Conservation (phyloP, 2,888 invertebrate species). For the Ommatoiulus sabulosus region DNA sequence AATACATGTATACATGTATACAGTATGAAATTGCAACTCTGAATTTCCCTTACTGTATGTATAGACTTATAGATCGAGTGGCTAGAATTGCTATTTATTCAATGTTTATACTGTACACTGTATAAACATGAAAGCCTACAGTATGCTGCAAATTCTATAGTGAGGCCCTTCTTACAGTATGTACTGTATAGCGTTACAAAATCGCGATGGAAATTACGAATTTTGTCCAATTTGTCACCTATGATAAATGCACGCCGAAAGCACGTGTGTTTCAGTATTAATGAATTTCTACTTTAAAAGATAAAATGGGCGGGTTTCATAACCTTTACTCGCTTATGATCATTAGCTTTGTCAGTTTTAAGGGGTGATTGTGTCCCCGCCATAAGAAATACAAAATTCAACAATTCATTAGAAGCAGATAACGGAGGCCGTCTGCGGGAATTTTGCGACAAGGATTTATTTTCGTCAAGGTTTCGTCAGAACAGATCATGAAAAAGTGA, state of each 20-base stretch:
- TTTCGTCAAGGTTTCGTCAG: background rate
- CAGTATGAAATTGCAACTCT: too few relatives aligned
- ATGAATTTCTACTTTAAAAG: background rate
- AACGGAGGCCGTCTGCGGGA: constrained; percentile 45
- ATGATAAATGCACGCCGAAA: background rate
- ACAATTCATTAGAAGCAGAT: constrained; percentile 4
- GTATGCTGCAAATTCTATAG: too few relatives aligned
- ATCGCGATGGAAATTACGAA: too few relatives aligned
- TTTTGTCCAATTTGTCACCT: background rate
- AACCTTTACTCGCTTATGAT: background rate
- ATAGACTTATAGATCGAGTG: too few relatives aligned
- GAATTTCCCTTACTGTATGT: too few relatives aligned
- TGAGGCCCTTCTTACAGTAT: too few relatives aligned
- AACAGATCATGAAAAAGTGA: background rate
- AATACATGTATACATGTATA: too few relatives aligned
- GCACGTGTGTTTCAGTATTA: background rate
- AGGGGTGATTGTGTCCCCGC: constrained; percentile 20
- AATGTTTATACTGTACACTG: too few relatives aligned
- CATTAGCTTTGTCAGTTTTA: constrained; percentile 16
- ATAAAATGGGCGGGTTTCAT: constrained; percentile 22
- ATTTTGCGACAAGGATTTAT: constrained; percentile 11
- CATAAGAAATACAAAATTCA: background rate
- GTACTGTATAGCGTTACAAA: too few relatives aligned
- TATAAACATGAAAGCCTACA: too few relatives aligned
- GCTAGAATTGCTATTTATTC: too few relatives aligned